phyloP scores from a whole-genome alignment of 2,797 vertebrate species.

The Squalus acanthias region DNA sequence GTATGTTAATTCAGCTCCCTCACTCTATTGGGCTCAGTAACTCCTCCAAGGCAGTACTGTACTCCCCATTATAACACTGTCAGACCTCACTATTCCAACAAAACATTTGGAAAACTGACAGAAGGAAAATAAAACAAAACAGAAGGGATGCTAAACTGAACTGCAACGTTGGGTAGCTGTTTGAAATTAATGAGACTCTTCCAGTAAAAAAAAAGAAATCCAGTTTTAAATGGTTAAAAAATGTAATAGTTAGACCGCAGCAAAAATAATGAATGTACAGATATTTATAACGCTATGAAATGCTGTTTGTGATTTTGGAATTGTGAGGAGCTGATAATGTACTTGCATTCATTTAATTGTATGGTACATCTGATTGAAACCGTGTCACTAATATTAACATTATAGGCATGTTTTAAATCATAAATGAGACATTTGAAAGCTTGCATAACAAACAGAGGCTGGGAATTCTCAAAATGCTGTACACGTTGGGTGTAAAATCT shows the following conservation, averaged over 20 bases:
- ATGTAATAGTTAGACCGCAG: background rate
- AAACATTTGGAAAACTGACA: conserved; percentile 19
- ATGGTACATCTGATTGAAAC: conserved; percentile 11
- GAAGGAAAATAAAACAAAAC: background rate
- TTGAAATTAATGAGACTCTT: background rate
- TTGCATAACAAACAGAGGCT: conserved; percentile 78
- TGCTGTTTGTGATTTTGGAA: background rate
- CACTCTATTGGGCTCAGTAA: background rate
- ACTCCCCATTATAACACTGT: background rate
- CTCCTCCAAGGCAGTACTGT: background rate
- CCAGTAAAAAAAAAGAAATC: background rate
- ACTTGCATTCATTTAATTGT: background rate
- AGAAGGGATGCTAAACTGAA: background rate
- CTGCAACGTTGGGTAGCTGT: background rate
- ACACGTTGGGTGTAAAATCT: conserved; percentile 94
- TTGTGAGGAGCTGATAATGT: conserved; percentile 5
- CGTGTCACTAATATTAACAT: conserved; percentile 21
- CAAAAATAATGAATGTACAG: background rate
- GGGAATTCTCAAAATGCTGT: conserved; percentile 92
- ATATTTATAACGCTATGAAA: conserved; percentile 10
- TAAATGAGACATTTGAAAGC: conserved; percentile 50
- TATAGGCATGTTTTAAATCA: conserved; percentile 33
- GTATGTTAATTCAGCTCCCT: background rate
- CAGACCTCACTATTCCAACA: background rate
- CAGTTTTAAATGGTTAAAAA: background rate